Evolutionary conservation across 2,797 vertebrate genomes (phyloP), one percentile per base, ranked within the genome.

Genomic region (Salmo trutta): DNA sequence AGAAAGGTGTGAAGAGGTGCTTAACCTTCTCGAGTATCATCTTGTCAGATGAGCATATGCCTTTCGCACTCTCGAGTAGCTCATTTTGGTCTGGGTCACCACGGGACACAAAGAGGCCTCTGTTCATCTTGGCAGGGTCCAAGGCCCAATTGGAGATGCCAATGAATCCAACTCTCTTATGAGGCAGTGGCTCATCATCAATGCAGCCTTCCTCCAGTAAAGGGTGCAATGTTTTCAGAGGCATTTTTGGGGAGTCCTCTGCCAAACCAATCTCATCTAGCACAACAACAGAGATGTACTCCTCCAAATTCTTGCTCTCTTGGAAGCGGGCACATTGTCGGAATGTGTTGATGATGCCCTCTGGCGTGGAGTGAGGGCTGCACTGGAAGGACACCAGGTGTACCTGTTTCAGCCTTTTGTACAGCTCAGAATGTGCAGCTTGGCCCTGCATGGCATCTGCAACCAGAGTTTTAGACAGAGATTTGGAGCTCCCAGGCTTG

Each of bases 101-200:
- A 0, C 97, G 96, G 0, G 97, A 98, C 71, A 99, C 98, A 83
- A 98, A 98, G 74, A 99, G 96, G 19, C 98, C 98, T 82, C 98
- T 91, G 90, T 99, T 99, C 98, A 99, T 99, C 80, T 99, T 99
- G 85, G 98, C 98, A 0, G 98, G 98, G 85, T 99, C 98, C 80
- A 99, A 91, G 1, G 98, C 97, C 98, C 98, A 99, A 88, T 99
- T 99, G 74, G 98, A 99, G 82, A 99, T 99, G 0, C 98, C 98
- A 0, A 99, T 91, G 74, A 99, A 99, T 80, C 97, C 98, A 21
- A 99, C 98, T 73, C 98, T 98, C 81, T 96, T 98, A 92, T 99
- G 96, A 17, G 96, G 96, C 65, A 95, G 91, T 0, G 96, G 96
- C 17, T 95, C 90, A 14, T 99, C 97, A 0, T 99, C 98, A 75